These are phyloP conservation scores for Scaptomyza montana DNA, from an alignment of 1,140 invertebrate genomes.

Conservation along the genomic window DNA sequence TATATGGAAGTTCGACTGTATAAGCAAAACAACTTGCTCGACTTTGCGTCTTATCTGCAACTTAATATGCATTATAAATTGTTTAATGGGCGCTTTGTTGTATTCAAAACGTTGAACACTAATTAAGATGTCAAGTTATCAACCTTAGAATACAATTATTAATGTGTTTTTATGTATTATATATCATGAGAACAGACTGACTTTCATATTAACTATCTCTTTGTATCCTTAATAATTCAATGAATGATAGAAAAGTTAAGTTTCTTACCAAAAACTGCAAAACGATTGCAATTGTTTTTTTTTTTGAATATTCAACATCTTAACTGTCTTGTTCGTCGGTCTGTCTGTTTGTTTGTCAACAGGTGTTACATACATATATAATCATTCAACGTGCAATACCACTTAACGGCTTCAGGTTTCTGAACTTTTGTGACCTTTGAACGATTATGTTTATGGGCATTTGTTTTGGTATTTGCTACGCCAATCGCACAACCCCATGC, in stretches of 20 bases:
- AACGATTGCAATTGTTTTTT: not conserved
- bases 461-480: slow-evolving; percentile 1
- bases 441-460: slow-evolving; percentile 3
- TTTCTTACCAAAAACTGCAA: too few relatives aligned
- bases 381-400: not conserved
- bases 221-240: too few relatives aligned
- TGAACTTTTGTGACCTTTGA: slow-evolving; percentile 1
- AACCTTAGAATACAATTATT: not conserved
- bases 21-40: not conserved
- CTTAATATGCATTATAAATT: slow-evolving; percentile 2
- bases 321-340: not conserved
- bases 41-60: not conserved
- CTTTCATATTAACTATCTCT: too few relatives aligned
- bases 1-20: too few relatives aligned
- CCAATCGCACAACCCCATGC: too few relatives aligned
- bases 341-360: not conserved
- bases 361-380: not conserved
- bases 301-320: not conserved
- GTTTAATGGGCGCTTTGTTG: too few relatives aligned
- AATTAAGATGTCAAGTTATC: not conserved
- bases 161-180: not conserved
- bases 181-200: too few relatives aligned
- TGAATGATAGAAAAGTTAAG: too few relatives aligned
- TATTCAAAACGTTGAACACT: not conserved
- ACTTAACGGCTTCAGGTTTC: slow-evolving; percentile 1